Conservation (phyloP, 2,888 invertebrate genomes). For the Tinea pellionella region DNA sequence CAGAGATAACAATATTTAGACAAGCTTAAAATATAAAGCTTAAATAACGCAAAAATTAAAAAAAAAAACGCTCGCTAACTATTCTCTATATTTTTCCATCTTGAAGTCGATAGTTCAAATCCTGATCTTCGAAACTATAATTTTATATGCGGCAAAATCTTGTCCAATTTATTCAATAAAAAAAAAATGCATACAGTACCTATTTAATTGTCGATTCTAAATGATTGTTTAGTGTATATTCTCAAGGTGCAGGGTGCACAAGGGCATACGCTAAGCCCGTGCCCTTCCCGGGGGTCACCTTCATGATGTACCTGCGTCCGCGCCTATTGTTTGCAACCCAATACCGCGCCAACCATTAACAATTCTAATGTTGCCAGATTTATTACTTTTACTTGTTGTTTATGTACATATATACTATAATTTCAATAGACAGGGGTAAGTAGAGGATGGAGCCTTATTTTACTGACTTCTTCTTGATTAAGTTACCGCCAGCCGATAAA, state of each 20-base stretch:
- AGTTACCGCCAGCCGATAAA: too few relatives aligned
- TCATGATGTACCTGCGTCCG: constrained; percentile 27
- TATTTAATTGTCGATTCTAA: background rate
- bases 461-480: too few relatives aligned
- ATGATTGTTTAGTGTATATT: background rate
- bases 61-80: too few relatives aligned
- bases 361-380: background rate
- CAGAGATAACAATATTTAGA: background rate
- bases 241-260: constrained; percentile 10
- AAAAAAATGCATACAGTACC: too few relatives aligned
- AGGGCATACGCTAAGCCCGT: constrained; percentile 21
- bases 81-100: too few relatives aligned
- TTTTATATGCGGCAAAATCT: too few relatives aligned
- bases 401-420: background rate
- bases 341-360: background rate
- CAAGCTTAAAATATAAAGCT: background rate
- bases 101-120: too few relatives aligned
- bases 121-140: too few relatives aligned
- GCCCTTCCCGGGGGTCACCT: constrained; percentile 65
- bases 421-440: too few relatives aligned
- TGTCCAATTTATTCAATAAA: too few relatives aligned
- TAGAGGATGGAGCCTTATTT: too few relatives aligned
- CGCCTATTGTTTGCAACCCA: constrained; percentile 12
- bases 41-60: background rate
- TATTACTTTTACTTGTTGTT: background rate